These are phyloP conservation scores for Urocyon cinereoargenteus DNA, from an alignment of 2,797 vertebrate genomes.

Conservation along the genomic window DNA sequence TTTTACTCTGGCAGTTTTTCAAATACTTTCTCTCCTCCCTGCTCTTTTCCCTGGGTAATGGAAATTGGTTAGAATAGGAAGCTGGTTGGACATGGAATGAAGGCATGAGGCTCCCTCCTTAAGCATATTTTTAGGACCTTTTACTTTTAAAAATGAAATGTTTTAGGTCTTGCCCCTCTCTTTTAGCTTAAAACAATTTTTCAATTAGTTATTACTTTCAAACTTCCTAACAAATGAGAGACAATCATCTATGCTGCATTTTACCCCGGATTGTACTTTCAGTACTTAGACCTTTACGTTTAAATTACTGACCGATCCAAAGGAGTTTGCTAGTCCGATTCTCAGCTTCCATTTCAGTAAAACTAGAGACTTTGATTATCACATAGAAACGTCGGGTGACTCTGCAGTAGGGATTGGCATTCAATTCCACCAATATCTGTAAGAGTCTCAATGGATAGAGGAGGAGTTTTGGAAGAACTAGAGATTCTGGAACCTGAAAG, in stretches of 20 bases:
- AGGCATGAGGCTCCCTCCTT: background rate
- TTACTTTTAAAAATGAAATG: slow-evolving; percentile 20
- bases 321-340: slow-evolving; percentile 2
- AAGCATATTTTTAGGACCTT: slow-evolving; percentile 34
- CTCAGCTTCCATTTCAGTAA: background rate
- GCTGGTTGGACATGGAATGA: slow-evolving; percentile 48
- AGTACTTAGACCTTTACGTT: background rate
- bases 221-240: background rate
- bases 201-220: background rate
- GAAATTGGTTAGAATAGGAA: slow-evolving; percentile 66
- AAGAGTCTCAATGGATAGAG: background rate
- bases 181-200: slow-evolving; percentile 47
- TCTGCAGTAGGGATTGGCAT: background rate
- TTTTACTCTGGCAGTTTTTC: slow-evolving; percentile 74
- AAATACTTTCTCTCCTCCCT: slow-evolving; percentile 54
- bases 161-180: background rate
- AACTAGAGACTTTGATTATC: slow-evolving; percentile 7
- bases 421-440: background rate
- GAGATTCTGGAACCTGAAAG: background rate
- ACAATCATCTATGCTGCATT: background rate
- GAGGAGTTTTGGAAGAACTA: background rate
- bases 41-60: slow-evolving; percentile 59
- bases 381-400: background rate
- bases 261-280: background rate
- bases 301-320: background rate